These are phyloP conservation scores for Rhagonycha lutea DNA, from an alignment of 2,888 invertebrate genomes.

Conservation along the genomic window DNA sequence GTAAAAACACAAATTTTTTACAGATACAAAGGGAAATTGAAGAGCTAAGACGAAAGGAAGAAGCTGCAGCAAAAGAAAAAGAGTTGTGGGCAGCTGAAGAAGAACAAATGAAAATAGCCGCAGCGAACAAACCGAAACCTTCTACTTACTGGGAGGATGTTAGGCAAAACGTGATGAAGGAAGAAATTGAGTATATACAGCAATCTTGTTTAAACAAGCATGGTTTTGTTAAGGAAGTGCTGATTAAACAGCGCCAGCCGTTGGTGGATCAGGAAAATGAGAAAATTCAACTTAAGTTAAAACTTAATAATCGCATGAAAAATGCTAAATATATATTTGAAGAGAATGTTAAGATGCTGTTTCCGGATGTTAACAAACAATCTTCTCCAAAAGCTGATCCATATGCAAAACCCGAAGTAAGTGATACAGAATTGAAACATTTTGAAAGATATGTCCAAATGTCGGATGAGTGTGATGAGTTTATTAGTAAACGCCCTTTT, in stretches of 20 bases:
- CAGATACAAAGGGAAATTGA: neutral
- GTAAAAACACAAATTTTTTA: conserved; percentile 41
- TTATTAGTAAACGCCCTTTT: conserved; percentile 58
- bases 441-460: conserved; percentile 54
- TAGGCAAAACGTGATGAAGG: conserved; percentile 52
- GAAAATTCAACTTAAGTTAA: conserved; percentile 60
- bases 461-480: conserved; percentile 50
- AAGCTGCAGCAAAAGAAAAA: neutral
- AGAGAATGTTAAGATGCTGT: conserved; percentile 65
- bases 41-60: neutral
- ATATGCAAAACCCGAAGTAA: conserved; percentile 46
- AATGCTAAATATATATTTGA: conserved; percentile 67
- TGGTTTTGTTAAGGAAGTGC: conserved; percentile 62
- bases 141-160: conserved; percentile 54
- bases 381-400: conserved; percentile 54
- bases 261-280: conserved; percentile 63
- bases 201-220: conserved; percentile 66
- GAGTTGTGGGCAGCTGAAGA: neutral
- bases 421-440: conserved; percentile 50
- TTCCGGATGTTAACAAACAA: conserved; percentile 63
- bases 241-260: conserved; percentile 65
- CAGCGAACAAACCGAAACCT: conserved; percentile 39
- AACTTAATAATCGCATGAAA: conserved; percentile 62
- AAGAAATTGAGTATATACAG: conserved; percentile 58
- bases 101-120: neutral